These are phyloP conservation scores for Microplitis mediator DNA, from an alignment of 1,140 invertebrate species.

Conservation along the genomic window DNA sequence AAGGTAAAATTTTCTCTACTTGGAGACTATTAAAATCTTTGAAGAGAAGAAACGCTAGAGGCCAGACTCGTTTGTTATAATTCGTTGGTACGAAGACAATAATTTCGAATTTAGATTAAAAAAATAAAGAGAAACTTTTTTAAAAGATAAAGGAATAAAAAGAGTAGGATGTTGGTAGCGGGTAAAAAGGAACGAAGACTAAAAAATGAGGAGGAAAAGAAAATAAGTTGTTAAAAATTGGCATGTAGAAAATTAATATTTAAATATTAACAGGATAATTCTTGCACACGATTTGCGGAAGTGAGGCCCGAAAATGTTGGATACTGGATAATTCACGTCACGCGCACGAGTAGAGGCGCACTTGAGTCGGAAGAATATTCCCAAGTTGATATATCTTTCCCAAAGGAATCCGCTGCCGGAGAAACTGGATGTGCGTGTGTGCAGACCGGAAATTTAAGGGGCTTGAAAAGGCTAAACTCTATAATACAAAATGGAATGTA, in stretches of 20 bases:
- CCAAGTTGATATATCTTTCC: constrained; percentile 25
- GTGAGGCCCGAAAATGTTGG: constrained; percentile 20
- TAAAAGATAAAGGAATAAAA: neutral
- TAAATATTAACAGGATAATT: constrained; percentile 21
- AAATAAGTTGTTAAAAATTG: neutral
- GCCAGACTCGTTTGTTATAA: neutral
- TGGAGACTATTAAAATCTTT: constrained; percentile 20
- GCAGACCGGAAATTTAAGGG: constrained; percentile 36
- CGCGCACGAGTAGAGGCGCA: constrained; percentile 2
- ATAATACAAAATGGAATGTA: constrained; percentile 42
- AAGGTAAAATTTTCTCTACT: neutral
- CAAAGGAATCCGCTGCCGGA: constrained; percentile 14
- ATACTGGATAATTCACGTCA: constrained; percentile 30
- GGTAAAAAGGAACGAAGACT: neutral
- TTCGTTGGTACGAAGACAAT: constrained; percentile 16
- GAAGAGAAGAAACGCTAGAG: constrained; percentile 1
- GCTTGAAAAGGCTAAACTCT: constrained; percentile 13
- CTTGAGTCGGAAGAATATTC: constrained; percentile 30
- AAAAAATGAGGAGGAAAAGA: neutral
- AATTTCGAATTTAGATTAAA: constrained; percentile 5
- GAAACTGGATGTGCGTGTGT: constrained; percentile 9
- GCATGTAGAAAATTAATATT: neutral
- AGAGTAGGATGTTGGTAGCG: neutral
- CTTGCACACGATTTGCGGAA: neutral
- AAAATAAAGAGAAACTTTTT: neutral